phyloP scores from a whole-genome alignment of 2,888 invertebrate genomes.

The Stomorhina lunata region DNA sequence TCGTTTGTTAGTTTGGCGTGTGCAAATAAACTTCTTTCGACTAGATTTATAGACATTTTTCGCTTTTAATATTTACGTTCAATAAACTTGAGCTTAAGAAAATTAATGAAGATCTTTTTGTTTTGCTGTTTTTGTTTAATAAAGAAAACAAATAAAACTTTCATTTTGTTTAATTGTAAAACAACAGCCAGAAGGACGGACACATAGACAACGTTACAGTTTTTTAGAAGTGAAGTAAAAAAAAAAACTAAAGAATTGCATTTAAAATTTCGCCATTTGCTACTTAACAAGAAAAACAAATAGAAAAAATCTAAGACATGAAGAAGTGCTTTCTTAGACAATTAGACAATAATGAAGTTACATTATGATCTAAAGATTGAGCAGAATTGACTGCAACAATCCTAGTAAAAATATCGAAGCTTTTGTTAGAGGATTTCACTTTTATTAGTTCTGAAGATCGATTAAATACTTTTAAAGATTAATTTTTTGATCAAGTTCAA shows the following conservation, averaged over 20 bases:
- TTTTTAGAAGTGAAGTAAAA: too few species aligned
- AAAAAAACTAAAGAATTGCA: slow-evolving; percentile 1
- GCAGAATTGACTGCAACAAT: too few species aligned
- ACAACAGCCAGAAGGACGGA: too few species aligned
- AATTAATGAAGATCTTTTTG: slow-evolving; percentile 39
- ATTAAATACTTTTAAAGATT: too few species aligned
- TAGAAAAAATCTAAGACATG: not conserved
- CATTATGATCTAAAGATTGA: too few species aligned
- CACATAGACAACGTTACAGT: slow-evolving; percentile 3
- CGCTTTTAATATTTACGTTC: slow-evolving; percentile 56
- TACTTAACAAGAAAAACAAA: not conserved
- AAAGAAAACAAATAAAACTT: slow-evolving; percentile 46
- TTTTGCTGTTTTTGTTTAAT: too few species aligned
- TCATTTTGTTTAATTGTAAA: slow-evolving; percentile 42
- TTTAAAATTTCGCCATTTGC: slow-evolving; percentile 18
- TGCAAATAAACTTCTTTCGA: not conserved
- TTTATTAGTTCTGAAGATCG: too few species aligned
- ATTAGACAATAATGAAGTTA: slow-evolving; percentile 21
- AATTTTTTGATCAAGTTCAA: too few species aligned
- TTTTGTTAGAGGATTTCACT: too few species aligned
- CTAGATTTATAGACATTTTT: slow-evolving; percentile 27
- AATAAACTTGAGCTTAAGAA: slow-evolving; percentile 54
- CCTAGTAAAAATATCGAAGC: too few species aligned
- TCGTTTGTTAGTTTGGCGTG: not conserved
- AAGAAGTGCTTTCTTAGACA: not conserved